These are phyloP conservation scores for Seriola dumerili DNA, from an alignment of 2,113 vertebrate species.

Conservation along the genomic window DNA sequence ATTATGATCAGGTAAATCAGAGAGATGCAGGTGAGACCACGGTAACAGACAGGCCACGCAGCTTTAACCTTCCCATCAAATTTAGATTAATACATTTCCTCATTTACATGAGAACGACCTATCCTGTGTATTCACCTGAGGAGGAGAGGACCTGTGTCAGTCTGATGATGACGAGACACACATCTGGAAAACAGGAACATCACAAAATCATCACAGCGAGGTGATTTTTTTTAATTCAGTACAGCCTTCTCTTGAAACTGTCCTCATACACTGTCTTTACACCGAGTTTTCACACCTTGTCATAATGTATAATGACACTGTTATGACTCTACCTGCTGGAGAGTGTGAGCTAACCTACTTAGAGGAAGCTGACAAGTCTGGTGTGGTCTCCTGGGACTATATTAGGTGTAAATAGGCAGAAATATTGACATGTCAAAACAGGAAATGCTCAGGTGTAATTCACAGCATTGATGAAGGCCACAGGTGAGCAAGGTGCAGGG, in stretches of 20 bases:
- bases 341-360: no score
- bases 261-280: no score
- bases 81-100: not conserved
- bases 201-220: no score
- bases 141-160: not conserved
- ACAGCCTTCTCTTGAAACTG: no score
- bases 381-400: not conserved
- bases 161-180: not conserved
- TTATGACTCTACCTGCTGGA: no score
- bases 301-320: no score
- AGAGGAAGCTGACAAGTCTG: not conserved
- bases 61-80: not conserved
- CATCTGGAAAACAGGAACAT: no score
- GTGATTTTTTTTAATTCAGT: no score
- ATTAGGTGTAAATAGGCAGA: conserved; percentile 12
- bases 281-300: no score
- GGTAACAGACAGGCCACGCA: not conserved
- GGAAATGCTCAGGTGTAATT: not conserved
- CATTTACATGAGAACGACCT: not conserved
- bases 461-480: not conserved
- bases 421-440: not conserved
- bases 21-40: no score
- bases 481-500: not conserved
- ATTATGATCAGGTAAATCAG: no score
- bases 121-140: not conserved